Evolutionary conservation across 1,140 invertebrate species (phyloP).

Genomic region (Drosophila virilis): DNA sequence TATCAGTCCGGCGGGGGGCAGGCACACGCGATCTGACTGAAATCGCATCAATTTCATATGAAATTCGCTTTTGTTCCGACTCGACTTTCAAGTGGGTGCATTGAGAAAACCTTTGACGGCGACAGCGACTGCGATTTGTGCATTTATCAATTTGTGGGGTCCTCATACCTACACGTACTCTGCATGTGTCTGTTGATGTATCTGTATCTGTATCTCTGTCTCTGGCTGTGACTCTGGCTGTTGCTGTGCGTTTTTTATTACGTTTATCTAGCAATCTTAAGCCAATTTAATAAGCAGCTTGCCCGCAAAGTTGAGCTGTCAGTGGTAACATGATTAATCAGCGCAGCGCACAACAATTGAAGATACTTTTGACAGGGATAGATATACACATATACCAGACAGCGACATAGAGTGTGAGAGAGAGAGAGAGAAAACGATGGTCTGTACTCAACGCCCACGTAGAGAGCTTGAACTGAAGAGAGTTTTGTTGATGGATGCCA

Average conservation of each 20-base stretch:
- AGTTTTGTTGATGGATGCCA: conserved; percentile 41
- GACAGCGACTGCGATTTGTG: conserved; percentile 49
- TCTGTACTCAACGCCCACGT: conserved; percentile 59
- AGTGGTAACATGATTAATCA: conserved; percentile 81
- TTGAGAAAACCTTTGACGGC: conserved; percentile 42
- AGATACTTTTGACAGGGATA: conserved; percentile 43
- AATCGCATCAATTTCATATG: conserved; percentile 67
- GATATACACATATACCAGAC: conserved; percentile 4
- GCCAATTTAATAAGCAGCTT: conserved; percentile 81
- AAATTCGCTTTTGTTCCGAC: conserved; percentile 38
- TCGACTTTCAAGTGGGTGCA: conserved; percentile 62
- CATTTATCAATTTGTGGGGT: conserved; percentile 80
- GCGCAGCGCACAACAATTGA: conserved; percentile 71
- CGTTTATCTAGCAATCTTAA: conserved; percentile 80
- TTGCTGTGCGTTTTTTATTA: conserved; percentile 51
- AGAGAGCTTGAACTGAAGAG: conserved; percentile 5
- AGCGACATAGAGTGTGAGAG: too few relatives aligned
- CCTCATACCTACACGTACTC: conserved; percentile 78
- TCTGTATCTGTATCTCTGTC: conserved; percentile 9
- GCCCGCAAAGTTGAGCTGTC: conserved; percentile 79
- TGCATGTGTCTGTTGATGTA: conserved; percentile 15
- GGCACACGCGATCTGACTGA: conserved; percentile 68
- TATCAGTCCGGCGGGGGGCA: conserved; percentile 30
- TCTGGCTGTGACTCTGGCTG: conserved; percentile 20
- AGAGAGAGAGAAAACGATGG: not conserved